phyloP scores from a whole-genome alignment of 2,888 invertebrate genomes.

The Pandemis corylana region DNA sequence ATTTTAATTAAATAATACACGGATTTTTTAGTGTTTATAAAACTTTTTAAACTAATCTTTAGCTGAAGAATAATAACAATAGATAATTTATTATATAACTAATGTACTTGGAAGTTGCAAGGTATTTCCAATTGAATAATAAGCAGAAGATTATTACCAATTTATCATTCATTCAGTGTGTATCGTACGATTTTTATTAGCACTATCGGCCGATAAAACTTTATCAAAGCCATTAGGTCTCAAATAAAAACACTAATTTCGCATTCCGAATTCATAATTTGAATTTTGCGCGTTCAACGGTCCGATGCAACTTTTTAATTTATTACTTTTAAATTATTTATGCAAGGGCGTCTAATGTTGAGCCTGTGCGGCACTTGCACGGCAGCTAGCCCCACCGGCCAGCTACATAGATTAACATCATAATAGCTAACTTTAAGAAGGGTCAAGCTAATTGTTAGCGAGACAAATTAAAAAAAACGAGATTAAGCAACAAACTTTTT shows the following conservation, averaged over 20 bases:
- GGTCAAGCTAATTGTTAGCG: conserved; percentile 63
- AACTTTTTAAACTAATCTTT: not conserved
- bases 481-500: conserved; percentile 28
- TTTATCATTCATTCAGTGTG: conserved; percentile 16
- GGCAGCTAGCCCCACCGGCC: conserved; percentile 61
- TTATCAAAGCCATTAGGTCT: conserved; percentile 19
- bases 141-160: conserved; percentile 13
- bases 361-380: conserved; percentile 67
- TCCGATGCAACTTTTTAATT: conserved; percentile 44
- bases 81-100: not conserved
- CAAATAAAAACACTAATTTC: conserved; percentile 1
- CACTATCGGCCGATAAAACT: conserved; percentile 17
- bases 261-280: conserved; percentile 23
- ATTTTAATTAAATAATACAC: too few relatives aligned
- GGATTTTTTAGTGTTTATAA: not conserved
- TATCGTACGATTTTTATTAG: conserved; percentile 19
- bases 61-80: not conserved
- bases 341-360: conserved; percentile 72
- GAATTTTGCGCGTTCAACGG: conserved; percentile 31
- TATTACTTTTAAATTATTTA: conserved; percentile 66
- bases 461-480: conserved; percentile 49
- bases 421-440: conserved; percentile 60
- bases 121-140: conserved; percentile 7
- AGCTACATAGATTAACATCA: conserved; percentile 66
- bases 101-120: not conserved